phyloP scores from a whole-genome alignment of 2,888 invertebrate genomes.

The Pristionchus mayeri region DNA sequence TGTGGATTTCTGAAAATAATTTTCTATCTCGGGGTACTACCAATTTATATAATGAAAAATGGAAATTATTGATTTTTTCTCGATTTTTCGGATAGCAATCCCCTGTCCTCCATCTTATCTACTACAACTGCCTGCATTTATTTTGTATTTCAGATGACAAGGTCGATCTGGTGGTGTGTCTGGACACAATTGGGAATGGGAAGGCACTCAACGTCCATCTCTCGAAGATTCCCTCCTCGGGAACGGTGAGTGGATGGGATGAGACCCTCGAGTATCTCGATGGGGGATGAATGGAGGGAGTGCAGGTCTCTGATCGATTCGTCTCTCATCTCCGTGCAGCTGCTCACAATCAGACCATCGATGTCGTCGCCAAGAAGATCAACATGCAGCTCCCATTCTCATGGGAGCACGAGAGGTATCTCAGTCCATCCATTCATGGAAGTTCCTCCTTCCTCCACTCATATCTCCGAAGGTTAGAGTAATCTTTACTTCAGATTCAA shows the following conservation, averaged over 20 bases:
- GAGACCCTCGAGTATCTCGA: too few species aligned
- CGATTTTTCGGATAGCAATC: too few species aligned
- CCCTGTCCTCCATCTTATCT: neutral
- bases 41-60: too few species aligned
- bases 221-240: conserved; percentile 92
- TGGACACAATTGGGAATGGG: conserved; percentile 77
- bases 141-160: conserved; percentile 60
- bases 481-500: conserved; percentile 83
- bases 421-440: too few species aligned
- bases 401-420: conserved; percentile 94
- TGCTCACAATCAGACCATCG: conserved; percentile 56
- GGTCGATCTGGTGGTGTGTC: conserved; percentile 69
- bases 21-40: too few species aligned
- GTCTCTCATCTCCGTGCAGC: conserved; percentile 51
- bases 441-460: neutral
- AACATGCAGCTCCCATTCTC: conserved; percentile 83
- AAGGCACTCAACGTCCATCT: conserved; percentile 89
- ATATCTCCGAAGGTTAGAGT: neutral
- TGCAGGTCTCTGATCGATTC: conserved; percentile 19
- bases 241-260: conserved; percentile 79
- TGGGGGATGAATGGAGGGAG: neutral
- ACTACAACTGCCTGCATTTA: neutral
- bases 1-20: too few species aligned
- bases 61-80: too few species aligned
- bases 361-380: conserved; percentile 89